Conservation (phyloP, 2,797 vertebrate species). For the Pseudochaenichthys georgianus region DNA sequence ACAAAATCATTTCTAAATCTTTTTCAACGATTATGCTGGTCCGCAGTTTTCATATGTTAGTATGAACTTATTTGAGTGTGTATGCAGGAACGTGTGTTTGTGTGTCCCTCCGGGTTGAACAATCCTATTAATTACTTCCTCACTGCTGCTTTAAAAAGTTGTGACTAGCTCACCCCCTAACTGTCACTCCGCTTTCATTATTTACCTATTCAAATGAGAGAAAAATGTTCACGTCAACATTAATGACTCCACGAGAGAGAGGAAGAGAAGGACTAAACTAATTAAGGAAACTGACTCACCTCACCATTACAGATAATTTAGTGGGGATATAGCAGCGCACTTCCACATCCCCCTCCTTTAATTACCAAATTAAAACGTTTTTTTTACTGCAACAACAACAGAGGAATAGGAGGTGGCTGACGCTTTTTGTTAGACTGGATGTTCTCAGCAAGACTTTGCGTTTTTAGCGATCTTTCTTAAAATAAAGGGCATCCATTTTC, state of each 20-base stretch:
- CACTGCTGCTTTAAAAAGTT: constrained; percentile 76
- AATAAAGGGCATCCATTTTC: neutral
- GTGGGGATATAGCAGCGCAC: constrained; percentile 53
- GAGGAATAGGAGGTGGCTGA: constrained; percentile 6
- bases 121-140: constrained; percentile 80
- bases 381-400: constrained; percentile 43
- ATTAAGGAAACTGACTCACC: constrained; percentile 77
- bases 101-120: constrained; percentile 71
- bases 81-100: constrained; percentile 27
- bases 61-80: constrained; percentile 10
- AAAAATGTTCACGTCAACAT: constrained; percentile 78
- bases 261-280: constrained; percentile 67
- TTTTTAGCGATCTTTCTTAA: neutral
- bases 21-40: neutral
- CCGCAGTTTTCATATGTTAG: constrained; percentile 19
- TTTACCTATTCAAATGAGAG: constrained; percentile 81
- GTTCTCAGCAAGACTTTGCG: neutral
- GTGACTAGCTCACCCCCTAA: constrained; percentile 64
- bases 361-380: constrained; percentile 56
- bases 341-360: constrained; percentile 43
- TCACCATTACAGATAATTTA: constrained; percentile 65
- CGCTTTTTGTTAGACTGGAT: neutral
- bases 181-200: constrained; percentile 81
- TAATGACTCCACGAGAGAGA: constrained; percentile 75
- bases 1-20: constrained; percentile 15